Evolutionary conservation across 2,888 invertebrate genomes (phyloP).

Genomic region (Nipponacmea schrenckii): DNA sequence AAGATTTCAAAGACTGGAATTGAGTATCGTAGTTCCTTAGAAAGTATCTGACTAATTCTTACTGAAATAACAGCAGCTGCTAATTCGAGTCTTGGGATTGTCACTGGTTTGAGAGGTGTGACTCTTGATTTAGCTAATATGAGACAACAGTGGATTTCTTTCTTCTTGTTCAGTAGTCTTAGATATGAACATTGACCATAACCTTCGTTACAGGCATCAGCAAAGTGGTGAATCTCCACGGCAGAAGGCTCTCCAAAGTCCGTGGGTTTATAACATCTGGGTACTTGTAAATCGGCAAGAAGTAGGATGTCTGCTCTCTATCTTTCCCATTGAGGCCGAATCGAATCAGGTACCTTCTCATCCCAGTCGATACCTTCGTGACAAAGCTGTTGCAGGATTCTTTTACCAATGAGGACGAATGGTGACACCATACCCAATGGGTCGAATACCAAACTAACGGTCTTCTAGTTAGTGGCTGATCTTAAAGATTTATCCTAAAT

Average conservation of each 20-base stretch:
- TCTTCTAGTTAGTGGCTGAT: background rate
- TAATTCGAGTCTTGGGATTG: background rate
- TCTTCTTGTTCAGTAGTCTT: background rate
- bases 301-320: background rate
- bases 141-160: background rate
- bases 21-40: background rate
- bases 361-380: conserved; percentile 28
- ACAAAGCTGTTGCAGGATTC: background rate
- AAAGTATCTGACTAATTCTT: background rate
- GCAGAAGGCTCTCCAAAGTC: background rate
- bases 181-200: conserved; percentile 7
- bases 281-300: too few species aligned
- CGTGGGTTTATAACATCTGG: background rate
- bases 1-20: background rate
- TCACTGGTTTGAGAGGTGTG: background rate
- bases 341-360: conserved; percentile 20
- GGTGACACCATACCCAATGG: background rate
- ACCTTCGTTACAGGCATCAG: background rate
- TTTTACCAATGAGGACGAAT: background rate
- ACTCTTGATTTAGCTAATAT: background rate
- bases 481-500: too few species aligned
- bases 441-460: background rate
- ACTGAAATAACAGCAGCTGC: background rate
- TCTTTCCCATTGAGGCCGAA: background rate
- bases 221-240: conserved; percentile 9